Conservation (phyloP, 2,113 vertebrate genomes). For the Austrofundulus limnaeus region DNA sequence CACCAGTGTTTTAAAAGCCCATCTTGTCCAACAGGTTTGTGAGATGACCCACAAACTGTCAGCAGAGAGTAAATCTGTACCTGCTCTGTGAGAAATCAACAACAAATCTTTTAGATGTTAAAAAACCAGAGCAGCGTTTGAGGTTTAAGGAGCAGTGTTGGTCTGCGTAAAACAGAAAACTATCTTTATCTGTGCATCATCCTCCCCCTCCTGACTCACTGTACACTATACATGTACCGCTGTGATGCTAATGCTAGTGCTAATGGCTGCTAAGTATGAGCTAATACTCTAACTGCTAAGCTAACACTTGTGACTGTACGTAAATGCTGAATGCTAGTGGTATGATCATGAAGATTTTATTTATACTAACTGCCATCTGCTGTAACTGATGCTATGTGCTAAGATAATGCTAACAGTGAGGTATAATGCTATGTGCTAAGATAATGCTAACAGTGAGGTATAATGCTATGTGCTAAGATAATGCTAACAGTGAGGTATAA, state of each 20-base stretch:
- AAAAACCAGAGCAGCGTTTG: no score
- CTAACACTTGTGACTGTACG: conserved; percentile 52
- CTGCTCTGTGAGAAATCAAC: no score
- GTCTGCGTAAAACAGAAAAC: conserved; percentile 16
- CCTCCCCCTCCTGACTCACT: conserved; percentile 62
- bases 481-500: no score
- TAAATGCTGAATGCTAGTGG: conserved; percentile 36
- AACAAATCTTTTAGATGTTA: no score
- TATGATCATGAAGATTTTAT: conserved; percentile 13
- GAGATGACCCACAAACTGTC: no score
- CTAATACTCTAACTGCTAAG: conserved; percentile 44
- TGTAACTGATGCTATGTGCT: conserved; percentile 46
- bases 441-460: conserved; percentile 45
- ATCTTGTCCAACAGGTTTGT: no score
- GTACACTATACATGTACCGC: conserved; percentile 63
- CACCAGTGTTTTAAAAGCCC: no score
- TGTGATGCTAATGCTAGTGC: conserved; percentile 67
- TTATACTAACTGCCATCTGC: conserved; percentile 50
- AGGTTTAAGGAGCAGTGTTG: neutral
- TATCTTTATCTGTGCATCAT: conserved; percentile 57
- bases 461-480: conserved; percentile 51
- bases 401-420: conserved; percentile 50
- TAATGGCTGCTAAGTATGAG: conserved; percentile 58
- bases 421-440: conserved; percentile 29
- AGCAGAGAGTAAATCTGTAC: no score